These are phyloP conservation scores for Pavo muticus DNA, from an alignment of 2,113 vertebrate species.

Conservation along the genomic window DNA sequence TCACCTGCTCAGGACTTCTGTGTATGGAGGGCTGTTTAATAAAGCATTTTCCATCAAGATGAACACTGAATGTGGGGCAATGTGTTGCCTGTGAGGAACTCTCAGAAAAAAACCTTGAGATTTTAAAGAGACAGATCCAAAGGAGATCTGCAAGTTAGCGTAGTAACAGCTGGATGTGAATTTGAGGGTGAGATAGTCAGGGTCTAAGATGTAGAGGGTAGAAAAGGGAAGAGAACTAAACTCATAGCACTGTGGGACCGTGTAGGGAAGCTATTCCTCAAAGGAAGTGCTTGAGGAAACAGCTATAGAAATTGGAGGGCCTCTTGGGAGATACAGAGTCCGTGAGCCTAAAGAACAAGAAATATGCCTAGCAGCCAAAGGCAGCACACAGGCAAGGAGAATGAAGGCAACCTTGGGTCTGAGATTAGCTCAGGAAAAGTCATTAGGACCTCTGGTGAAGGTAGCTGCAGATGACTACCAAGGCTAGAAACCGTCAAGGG, in stretches of 20 bases:
- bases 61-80: neutral
- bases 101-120: neutral
- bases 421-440: neutral
- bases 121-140: neutral
- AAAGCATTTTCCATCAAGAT: neutral
- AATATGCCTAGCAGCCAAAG: neutral
- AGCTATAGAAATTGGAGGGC: neutral
- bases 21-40: neutral
- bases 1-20: neutral
- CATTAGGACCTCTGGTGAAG: neutral
- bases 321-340: neutral
- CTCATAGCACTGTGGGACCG: neutral
- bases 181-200: neutral
- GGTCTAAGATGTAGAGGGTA: neutral
- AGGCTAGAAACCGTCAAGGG: neutral
- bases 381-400: rapidly evolving
- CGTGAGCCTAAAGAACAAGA: neutral
- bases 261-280: neutral
- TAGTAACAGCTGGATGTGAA: neutral
- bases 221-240: neutral
- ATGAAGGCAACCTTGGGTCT: neutral
- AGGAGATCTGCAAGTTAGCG: neutral
- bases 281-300: neutral
- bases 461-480: neutral
- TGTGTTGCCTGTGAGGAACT: neutral